Evolutionary conservation across 2,113 vertebrate species (phyloP).

Genomic region (Coturnix japonica): DNA sequence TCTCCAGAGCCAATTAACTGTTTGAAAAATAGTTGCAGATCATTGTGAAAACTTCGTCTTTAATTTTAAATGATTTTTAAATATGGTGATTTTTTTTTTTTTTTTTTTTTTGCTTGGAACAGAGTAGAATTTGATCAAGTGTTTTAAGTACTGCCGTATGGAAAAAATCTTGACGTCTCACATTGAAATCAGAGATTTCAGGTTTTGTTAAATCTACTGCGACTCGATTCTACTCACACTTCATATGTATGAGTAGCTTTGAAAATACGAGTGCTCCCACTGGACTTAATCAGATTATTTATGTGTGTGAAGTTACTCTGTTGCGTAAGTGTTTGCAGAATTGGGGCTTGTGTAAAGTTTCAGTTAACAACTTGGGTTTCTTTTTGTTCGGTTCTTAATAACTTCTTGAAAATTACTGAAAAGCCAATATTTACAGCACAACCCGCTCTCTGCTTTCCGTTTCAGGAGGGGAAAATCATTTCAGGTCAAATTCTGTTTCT

Average conservation of each 20-base stretch:
- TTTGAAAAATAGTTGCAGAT: neutral
- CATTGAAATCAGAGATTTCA: neutral
- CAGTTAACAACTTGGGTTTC: slow-evolving; percentile 20
- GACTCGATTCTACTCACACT: neutral
- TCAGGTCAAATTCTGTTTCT: slow-evolving; percentile 10
- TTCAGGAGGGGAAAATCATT: slow-evolving; percentile 22
- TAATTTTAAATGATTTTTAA: neutral
- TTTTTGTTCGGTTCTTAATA: neutral
- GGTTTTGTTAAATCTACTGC: neutral
- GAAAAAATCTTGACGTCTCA: neutral
- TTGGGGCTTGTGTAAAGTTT: slow-evolving; percentile 5
- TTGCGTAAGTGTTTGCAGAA: neutral
- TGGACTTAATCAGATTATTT: slow-evolving; percentile 30
- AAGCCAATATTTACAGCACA: neutral
- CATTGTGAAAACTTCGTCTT: neutral
- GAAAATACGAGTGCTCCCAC: neutral
- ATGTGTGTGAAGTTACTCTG: neutral
- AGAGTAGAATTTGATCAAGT: neutral
- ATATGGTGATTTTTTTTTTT: neutral
- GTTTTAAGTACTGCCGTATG: neutral
- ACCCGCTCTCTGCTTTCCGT: neutral
- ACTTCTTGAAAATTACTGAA: neutral
- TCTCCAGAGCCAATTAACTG: neutral
- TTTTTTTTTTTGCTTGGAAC: neutral
- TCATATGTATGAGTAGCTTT: neutral